Evolutionary conservation across 1,140 invertebrate genomes (phyloP).

Genomic region (Drosophila novamexicana): DNA sequence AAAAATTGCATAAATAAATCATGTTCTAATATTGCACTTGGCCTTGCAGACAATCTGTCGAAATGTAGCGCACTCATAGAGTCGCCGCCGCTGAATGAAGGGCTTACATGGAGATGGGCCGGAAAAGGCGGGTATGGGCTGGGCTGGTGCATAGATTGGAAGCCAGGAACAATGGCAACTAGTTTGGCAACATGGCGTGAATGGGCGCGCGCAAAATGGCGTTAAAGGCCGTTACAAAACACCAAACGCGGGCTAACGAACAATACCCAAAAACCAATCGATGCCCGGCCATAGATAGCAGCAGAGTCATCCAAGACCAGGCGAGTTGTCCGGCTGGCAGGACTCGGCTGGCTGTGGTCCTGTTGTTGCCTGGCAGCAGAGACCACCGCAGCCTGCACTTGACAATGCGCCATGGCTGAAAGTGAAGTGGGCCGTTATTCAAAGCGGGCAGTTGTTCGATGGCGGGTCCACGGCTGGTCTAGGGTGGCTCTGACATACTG

Average conservation of each 20-base stretch:
- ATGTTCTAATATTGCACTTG: slow-evolving; percentile 84
- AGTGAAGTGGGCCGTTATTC: slow-evolving; percentile 16
- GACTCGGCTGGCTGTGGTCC: neutral
- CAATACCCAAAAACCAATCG: slow-evolving; percentile 68
- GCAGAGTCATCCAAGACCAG: slow-evolving; percentile 52
- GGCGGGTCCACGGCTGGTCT: neutral
- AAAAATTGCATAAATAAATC: slow-evolving; percentile 84
- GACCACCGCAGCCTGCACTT: slow-evolving; percentile 52
- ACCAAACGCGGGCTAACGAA: slow-evolving; percentile 32
- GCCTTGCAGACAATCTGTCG: slow-evolving; percentile 78
- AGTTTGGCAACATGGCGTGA: slow-evolving; percentile 64
- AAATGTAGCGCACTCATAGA: slow-evolving; percentile 54
- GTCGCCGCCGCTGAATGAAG: neutral
- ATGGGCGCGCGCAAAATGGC: slow-evolving; percentile 79
- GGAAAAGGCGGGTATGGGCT: neutral
- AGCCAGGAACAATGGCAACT: slow-evolving; percentile 41
- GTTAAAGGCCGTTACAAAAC: slow-evolving; percentile 75
- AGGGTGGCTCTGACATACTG: slow-evolving; percentile 69
- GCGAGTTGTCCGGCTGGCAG: slow-evolving; percentile 1
- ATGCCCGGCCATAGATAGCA: slow-evolving; percentile 70
- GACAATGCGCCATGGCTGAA: slow-evolving; percentile 46
- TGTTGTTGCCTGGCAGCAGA: slow-evolving; percentile 20
- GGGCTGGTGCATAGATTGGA: slow-evolving; percentile 5
- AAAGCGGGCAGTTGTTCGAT: no score
- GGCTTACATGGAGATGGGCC: no score